Base-by-base conservation (phyloP, 2,888 invertebrate genomes). In the Ectobius pallidus region DNA sequence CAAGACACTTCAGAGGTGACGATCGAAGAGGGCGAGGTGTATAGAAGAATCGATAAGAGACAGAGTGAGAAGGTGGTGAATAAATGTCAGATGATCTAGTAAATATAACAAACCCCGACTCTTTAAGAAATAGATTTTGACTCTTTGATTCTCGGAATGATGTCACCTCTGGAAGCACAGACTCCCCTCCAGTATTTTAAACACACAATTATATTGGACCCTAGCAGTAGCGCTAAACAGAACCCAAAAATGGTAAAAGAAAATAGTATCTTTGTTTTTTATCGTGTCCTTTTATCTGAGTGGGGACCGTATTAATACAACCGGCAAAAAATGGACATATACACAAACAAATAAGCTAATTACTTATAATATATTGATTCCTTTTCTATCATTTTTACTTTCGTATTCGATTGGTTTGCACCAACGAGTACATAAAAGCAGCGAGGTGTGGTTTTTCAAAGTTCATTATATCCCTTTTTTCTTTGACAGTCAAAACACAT, bases 281-380 rank as follows among this genome's bases (percentile, higher is more conserved):
- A 46, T 70, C 58, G 49, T 32, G 32, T 55, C 34, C 69, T 71
- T 72, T 30, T 65, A 69, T 58, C 68, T 61, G 63, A 71, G 55
- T 67, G 34, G 58, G 22, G 42, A 27, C 69, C 44, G 70, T 74
- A 74, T 74, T 73, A 75, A 70, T 75, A 75, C 75, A 75, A 73
- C 73, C 70, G 73, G 74, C 71, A 71, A 75, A 73, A 74, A 72
- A 67, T 70, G 70, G 74, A 74, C 76, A 76, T 75, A 65, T 74
- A 75, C 75, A 76, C 75, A 75, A 76, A 75, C 70, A 75, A 72
- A 75, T 69, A 75, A 61, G 69, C 75, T 75, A 73, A 32, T 73
- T 73, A 75, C 73, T 74, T 75, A 69, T 49, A 71, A 71, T 69
- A 65, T 72, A 72, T 44, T 69, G 32, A 63, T 63, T 49, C 39